Conservation (phyloP, 2,113 vertebrate genomes). For the Asarcornis scutulata region DNA sequence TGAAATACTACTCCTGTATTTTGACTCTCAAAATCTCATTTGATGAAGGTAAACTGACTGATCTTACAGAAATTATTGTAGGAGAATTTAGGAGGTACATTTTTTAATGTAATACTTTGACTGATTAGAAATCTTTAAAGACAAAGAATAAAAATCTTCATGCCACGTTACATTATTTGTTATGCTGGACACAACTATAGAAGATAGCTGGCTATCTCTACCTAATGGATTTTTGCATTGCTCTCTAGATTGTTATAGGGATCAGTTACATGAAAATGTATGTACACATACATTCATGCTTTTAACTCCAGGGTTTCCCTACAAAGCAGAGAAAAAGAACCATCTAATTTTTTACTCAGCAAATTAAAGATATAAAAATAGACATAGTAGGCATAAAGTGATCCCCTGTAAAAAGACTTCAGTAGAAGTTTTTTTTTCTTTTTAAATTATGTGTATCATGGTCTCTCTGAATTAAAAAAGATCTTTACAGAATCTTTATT, state of each 20-base stretch:
- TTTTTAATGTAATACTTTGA: background rate
- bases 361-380: conserved; percentile 9
- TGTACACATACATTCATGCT: background rate
- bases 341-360: background rate
- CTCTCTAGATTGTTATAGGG: background rate
- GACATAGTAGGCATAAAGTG: background rate
- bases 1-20: background rate
- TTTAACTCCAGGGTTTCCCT: background rate
- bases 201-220: background rate
- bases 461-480: background rate
- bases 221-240: background rate
- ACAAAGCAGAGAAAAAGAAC: background rate
- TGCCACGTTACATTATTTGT: background rate
- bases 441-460: background rate
- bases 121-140: background rate
- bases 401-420: background rate
- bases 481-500: background rate
- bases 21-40: background rate
- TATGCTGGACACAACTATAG: background rate
- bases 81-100: background rate
- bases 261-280: background rate
- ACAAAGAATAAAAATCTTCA: background rate
- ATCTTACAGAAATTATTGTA: background rate
- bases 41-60: background rate
- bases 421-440: background rate